Conservation (phyloP, 2,113 vertebrate genomes). For the Otis tarda region DNA sequence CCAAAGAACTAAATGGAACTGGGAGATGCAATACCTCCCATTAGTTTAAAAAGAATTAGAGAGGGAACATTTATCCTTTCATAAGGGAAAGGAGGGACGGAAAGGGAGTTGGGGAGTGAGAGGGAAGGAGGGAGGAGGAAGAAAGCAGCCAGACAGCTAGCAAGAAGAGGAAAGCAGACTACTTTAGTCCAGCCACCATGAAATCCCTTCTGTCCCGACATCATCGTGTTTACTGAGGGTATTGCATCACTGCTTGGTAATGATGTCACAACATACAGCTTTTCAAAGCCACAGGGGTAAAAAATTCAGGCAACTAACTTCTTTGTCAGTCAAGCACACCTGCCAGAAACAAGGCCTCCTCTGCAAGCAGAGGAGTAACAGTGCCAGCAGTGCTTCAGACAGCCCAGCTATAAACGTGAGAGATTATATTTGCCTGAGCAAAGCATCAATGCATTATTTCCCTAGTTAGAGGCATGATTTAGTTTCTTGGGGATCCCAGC, state of each 20-base stretch:
- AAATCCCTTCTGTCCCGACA: background rate
- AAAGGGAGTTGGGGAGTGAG: background rate
- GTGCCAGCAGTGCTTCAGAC: background rate
- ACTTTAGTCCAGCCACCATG: background rate
- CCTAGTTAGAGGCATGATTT: background rate
- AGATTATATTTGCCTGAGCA: background rate
- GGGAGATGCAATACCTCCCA: background rate
- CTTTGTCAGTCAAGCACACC: background rate
- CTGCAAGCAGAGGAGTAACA: background rate
- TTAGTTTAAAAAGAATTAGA: constrained; percentile 12
- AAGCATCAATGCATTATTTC: background rate
- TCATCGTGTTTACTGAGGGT: background rate
- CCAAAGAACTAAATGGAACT: constrained; percentile 17
- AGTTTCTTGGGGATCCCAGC: background rate
- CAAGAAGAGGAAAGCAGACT: background rate
- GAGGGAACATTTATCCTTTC: background rate
- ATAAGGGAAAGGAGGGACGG: background rate
- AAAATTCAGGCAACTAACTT: background rate
- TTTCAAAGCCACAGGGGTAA: background rate
- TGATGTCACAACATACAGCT: background rate
- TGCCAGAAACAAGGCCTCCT: background rate
- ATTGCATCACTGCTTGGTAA: background rate
- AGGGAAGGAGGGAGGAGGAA: background rate
- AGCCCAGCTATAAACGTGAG: background rate
- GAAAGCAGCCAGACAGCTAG: background rate